phyloP scores from a whole-genome alignment of 2,113 vertebrate species.

The Mormyrus iriodes region DNA sequence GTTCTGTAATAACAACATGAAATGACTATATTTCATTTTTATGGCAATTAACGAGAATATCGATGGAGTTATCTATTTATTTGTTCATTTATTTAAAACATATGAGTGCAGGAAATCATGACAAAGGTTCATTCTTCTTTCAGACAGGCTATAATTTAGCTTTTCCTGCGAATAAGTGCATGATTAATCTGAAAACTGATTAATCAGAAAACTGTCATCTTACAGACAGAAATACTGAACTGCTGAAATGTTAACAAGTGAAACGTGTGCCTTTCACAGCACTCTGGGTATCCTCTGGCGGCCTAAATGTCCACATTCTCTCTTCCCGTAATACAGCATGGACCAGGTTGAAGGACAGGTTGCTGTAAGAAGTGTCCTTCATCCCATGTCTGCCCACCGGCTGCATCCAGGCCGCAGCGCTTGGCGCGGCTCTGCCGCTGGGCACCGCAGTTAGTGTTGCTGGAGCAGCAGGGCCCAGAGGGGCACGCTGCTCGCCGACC shows the following conservation, averaged over 20 bases:
- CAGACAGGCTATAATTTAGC: neutral
- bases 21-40: neutral
- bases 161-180: constrained; percentile 33
- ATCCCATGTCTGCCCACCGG: constrained; percentile 44
- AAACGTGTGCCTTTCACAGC: neutral
- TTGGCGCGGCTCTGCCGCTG: constrained; percentile 54
- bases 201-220: constrained; percentile 20
- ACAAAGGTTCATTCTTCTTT: neutral
- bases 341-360: constrained; percentile 42
- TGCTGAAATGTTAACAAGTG: neutral
- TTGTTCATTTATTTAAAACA: neutral
- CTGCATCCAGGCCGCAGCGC: constrained; percentile 36
- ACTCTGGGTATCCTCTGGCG: neutral
- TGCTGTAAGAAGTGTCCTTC: constrained; percentile 56
- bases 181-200: constrained; percentile 31
- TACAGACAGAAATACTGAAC: constrained; percentile 10
- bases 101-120: neutral
- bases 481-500: neutral
- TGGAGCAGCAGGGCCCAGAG: neutral
- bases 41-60: neutral
- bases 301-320: neutral
- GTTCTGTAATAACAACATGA: neutral
- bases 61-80: neutral
- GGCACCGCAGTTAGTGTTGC: constrained; percentile 51
- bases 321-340: neutral